These are phyloP conservation scores for Apeira syringaria DNA, from an alignment of 2,888 invertebrate genomes.

Conservation along the genomic window DNA sequence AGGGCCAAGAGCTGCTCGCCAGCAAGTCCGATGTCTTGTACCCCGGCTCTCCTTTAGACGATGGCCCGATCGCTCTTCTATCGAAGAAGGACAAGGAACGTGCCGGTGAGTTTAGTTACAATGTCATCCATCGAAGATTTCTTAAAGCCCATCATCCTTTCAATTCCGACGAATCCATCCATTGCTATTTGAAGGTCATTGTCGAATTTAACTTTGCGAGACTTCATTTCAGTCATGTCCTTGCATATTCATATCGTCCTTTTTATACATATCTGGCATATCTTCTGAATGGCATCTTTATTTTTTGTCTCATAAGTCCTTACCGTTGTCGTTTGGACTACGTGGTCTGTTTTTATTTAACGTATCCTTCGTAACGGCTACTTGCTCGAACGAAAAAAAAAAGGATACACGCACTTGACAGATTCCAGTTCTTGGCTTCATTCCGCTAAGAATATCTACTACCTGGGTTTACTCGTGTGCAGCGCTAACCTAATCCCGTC, in stretches of 20 bases:
- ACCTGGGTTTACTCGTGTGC: constrained; percentile 72
- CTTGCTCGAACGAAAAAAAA: constrained; percentile 62
- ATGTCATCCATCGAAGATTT: constrained; percentile 8
- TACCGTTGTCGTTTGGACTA: constrained; percentile 35
- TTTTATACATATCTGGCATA: constrained; percentile 19
- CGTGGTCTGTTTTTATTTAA: constrained; percentile 53
- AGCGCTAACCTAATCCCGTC: constrained; percentile 58
- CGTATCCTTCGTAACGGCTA: constrained; percentile 73
- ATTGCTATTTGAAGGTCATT: constrained; percentile 15
- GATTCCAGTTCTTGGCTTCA: constrained; percentile 70
- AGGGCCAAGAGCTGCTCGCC: constrained; percentile 90
- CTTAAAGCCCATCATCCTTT: constrained; percentile 19
- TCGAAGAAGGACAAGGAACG: constrained; percentile 78
- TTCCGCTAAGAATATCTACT: constrained; percentile 63
- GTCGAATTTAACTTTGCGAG: constrained; percentile 20
- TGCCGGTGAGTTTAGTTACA: constrained; percentile 53
- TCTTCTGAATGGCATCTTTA: constrained; percentile 23
- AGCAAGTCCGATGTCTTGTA: constrained; percentile 85
- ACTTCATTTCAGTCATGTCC: constrained; percentile 17
- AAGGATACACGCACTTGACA: constrained; percentile 60
- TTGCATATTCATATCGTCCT: constrained; percentile 27
- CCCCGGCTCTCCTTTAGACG: constrained; percentile 81
- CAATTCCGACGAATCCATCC: constrained; percentile 17
- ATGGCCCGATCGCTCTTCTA: constrained; percentile 85
- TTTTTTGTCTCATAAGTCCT: constrained; percentile 27